Evolutionary conservation across 2,797 vertebrate genomes (phyloP).

Genomic region (Mareca penelope): DNA sequence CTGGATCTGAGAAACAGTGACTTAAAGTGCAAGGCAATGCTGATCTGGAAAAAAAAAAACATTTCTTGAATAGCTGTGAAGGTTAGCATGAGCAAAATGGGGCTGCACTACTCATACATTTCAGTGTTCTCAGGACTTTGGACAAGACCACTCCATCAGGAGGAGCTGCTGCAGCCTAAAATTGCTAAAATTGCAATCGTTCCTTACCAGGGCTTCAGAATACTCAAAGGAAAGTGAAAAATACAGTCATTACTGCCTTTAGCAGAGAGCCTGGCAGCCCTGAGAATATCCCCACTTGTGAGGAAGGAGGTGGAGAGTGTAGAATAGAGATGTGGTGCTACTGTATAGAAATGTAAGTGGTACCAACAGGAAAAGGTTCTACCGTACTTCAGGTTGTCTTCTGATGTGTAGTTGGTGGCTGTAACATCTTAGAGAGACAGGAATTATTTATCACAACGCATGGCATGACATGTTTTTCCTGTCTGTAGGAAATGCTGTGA

Average conservation of each 20-base stretch:
- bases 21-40: neutral
- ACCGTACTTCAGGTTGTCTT: neutral
- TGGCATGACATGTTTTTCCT: neutral
- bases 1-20: neutral
- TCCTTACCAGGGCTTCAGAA: neutral
- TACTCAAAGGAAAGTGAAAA: neutral
- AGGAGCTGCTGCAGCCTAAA: neutral
- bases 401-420: neutral
- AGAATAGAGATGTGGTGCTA: neutral
- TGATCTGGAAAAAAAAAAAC: neutral
- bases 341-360: neutral
- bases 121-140: neutral
- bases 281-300: neutral
- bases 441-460: neutral
- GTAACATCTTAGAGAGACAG: neutral
- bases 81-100: neutral
- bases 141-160: neutral
- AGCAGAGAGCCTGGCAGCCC: neutral
- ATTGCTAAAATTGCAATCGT: conserved; percentile 13
- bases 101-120: neutral
- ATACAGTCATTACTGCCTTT: neutral
- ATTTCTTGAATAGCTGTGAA: neutral
- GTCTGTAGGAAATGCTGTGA: neutral
- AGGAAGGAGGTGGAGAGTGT: neutral
- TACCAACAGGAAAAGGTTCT: neutral